These are phyloP conservation scores for Sebastes vulpes DNA, from an alignment of 2,797 vertebrate species.

Conservation along the genomic window DNA sequence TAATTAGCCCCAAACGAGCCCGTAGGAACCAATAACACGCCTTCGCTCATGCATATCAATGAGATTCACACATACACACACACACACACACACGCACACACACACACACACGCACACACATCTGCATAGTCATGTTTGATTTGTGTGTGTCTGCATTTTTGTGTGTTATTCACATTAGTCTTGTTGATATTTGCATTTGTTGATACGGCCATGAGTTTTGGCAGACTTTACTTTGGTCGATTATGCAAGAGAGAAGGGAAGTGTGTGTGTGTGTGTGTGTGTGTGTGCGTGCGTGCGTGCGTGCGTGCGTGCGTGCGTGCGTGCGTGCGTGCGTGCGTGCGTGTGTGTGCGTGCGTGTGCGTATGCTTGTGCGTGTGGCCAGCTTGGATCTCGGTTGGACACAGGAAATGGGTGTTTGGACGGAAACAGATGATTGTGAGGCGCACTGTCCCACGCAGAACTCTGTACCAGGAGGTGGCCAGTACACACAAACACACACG, in stretches of 20 bases:
- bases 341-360: background rate
- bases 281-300: background rate
- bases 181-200: slow-evolving; percentile 29
- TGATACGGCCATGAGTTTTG: slow-evolving; percentile 34
- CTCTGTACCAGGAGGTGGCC: slow-evolving; percentile 46
- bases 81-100: slow-evolving; percentile 1
- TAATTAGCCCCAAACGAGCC: slow-evolving; percentile 80
- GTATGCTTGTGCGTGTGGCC: slow-evolving; percentile 4
- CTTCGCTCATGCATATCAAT: slow-evolving; percentile 71
- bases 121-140: slow-evolving; percentile 33
- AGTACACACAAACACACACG: background rate
- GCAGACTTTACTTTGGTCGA: slow-evolving; percentile 34
- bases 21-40: slow-evolving; percentile 74
- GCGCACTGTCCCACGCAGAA: slow-evolving; percentile 45
- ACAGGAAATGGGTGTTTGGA: slow-evolving; percentile 65
- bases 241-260: slow-evolving; percentile 19
- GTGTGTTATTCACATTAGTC: background rate
- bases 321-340: background rate
- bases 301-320: background rate
- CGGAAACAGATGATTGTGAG: slow-evolving; percentile 60
- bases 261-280: background rate
- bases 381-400: slow-evolving; percentile 75
- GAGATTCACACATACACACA: slow-evolving; percentile 23
- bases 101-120: background rate
- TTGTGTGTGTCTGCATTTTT: slow-evolving; percentile 2